A percentile compares a stretch with the other conserved stretches of the same genome.
phyloP scores from a whole-genome alignment of 2,888 invertebrate genomes.

The Trichogramma dendrolimi region DNA sequence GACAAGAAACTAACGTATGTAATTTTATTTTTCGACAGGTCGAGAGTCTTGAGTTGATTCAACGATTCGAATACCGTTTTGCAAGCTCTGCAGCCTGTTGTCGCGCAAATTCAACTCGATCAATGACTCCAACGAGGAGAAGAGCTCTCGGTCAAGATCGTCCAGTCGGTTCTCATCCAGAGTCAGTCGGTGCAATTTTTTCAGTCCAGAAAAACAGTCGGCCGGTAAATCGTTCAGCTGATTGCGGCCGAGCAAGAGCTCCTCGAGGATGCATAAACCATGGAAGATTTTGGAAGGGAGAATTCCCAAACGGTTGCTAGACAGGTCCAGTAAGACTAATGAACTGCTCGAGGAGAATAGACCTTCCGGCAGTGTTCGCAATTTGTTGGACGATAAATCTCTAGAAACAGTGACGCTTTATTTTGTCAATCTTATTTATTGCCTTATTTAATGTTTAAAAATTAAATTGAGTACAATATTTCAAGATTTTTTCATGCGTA shows the following conservation, averaged over 20 bases:
- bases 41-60: conserved; percentile 59
- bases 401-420: conserved; percentile 31
- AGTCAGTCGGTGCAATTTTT: conserved; percentile 61
- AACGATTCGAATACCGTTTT: conserved; percentile 59
- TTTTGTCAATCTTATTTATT: not conserved
- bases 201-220: conserved; percentile 59
- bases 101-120: conserved; percentile 68
- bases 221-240: conserved; percentile 58
- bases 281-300: conserved; percentile 62
- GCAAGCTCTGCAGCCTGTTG: conserved; percentile 62
- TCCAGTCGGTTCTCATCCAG: conserved; percentile 65
- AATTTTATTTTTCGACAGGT: conserved; percentile 68
- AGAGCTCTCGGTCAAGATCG: conserved; percentile 58
- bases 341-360: conserved; percentile 52
- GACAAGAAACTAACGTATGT: conserved; percentile 38
- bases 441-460: not conserved
- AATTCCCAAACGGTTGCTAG: conserved; percentile 68
- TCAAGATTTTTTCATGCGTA: conserved; percentile 42
- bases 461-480: conserved; percentile 38
- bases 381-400: conserved; percentile 64
- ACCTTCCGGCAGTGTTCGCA: conserved; percentile 60
- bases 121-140: conserved; percentile 58
- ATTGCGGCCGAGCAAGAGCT: conserved; percentile 67
- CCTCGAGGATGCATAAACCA: conserved; percentile 60
- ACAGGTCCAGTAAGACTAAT: conserved; percentile 63